Conservation (phyloP, 2,113 vertebrate species). For the Campylomormyrus numenius region DNA sequence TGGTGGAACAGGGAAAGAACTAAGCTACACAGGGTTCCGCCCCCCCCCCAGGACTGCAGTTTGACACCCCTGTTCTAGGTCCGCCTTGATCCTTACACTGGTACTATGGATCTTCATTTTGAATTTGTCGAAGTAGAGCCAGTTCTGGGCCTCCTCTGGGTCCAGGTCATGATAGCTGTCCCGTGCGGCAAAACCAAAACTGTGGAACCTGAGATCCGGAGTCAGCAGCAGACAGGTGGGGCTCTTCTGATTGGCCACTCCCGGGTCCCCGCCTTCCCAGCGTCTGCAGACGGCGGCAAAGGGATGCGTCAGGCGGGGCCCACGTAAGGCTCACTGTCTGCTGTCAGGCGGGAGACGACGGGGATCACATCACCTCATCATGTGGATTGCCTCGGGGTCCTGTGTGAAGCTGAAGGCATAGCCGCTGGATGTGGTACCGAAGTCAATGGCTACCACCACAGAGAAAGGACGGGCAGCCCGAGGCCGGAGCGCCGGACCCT, state of each 20-base stretch:
- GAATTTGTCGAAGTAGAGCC: slow-evolving; percentile 97
- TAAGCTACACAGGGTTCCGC: too few species aligned
- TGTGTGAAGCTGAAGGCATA: slow-evolving; percentile 90
- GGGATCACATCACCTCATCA: slow-evolving; percentile 76
- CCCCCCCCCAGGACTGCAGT: too few species aligned
- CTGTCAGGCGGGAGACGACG: fast-evolving
- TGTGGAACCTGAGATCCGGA: slow-evolving; percentile 83
- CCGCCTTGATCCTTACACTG: slow-evolving; percentile 57
- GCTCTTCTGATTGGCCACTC: slow-evolving; percentile 95
- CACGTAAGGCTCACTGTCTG: not conserved
- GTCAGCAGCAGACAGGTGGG: slow-evolving; percentile 89
- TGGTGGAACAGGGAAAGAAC: too few species aligned
- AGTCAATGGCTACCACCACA: slow-evolving; percentile 89
- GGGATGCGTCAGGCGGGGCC: not conserved
- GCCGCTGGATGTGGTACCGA: slow-evolving; percentile 90
- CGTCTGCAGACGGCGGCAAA: slow-evolving; percentile 61
- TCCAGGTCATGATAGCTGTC: slow-evolving; percentile 92
- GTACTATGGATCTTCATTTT: slow-evolving; percentile 98
- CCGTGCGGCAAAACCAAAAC: slow-evolving; percentile 86
- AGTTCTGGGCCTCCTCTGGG: slow-evolving; percentile 82
- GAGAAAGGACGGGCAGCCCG: slow-evolving; percentile 60
- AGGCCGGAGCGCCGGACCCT: slow-evolving; percentile 67
- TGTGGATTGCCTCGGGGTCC: slow-evolving; percentile 87
- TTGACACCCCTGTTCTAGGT: too few species aligned
- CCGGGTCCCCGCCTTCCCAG: slow-evolving; percentile 93